phyloP scores from a whole-genome alignment of 2,113 vertebrate species.

The Sebastes schlegelii region DNA sequence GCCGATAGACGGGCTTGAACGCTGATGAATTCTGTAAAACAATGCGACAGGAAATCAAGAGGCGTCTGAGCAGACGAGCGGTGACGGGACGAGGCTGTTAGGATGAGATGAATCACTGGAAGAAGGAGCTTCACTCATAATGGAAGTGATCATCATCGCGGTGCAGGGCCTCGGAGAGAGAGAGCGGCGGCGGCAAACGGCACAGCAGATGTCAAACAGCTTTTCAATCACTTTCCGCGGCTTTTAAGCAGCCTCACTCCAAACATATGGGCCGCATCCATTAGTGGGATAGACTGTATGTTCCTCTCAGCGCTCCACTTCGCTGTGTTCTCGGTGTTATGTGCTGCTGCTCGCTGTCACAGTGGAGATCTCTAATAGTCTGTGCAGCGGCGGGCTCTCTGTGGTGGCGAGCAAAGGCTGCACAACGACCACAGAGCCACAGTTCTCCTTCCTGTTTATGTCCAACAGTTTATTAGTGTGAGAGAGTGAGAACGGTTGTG shows the following conservation, averaged over 20 bases:
- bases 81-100: slow-evolving; percentile 29
- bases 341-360: not conserved
- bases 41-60: slow-evolving; percentile 13
- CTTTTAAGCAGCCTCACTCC: slow-evolving; percentile 47
- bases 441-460: slow-evolving; percentile 17
- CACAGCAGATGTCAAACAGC: slow-evolving; percentile 62
- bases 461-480: slow-evolving; percentile 9
- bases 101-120: slow-evolving; percentile 46
- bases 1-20: not conserved
- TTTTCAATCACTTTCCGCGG: slow-evolving; percentile 49
- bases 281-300: slow-evolving; percentile 33
- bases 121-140: slow-evolving; percentile 31
- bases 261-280: slow-evolving; percentile 61
- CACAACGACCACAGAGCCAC: slow-evolving; percentile 31
- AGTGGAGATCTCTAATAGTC: slow-evolving; percentile 21
- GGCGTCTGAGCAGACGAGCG: not conserved
- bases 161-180: slow-evolving; percentile 15
- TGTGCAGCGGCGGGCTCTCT: slow-evolving; percentile 18
- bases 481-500: slow-evolving; percentile 2
- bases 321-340: slow-evolving; percentile 5
- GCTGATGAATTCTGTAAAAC: slow-evolving; percentile 3
- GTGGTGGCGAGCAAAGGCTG: slow-evolving; percentile 6
- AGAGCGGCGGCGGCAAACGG: slow-evolving; percentile 36
- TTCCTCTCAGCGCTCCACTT: slow-evolving; percentile 17
- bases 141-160: slow-evolving; percentile 36